Evolutionary conservation across 1,140 invertebrate genomes (phyloP), one percentile per base, ranked within the genome.

Genomic region (Paraescarpia echinospica): DNA sequence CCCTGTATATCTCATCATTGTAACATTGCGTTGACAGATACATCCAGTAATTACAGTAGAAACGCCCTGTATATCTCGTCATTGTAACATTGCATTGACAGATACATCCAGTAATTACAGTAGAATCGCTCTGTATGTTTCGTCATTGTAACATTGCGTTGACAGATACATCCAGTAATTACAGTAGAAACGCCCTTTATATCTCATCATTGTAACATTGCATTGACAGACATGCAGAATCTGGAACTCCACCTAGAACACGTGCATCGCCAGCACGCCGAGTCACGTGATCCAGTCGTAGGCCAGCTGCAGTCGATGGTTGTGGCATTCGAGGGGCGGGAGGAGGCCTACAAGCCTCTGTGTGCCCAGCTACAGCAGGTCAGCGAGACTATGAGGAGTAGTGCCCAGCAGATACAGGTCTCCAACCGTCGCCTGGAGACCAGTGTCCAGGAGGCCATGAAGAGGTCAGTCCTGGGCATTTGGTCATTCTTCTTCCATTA

Each of bases 231-330:
- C 94, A 95, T 96, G 93, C 95, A 96, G 48, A 95, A 96, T 90
- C 95, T 97, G 34, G 96, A 97, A 93, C 94, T 93, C 90, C 96
- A 97, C 93, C 94, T 96, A 88, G 95, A 95, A 88, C 94, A 94
- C 35, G 93, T 95, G 33, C 94, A 94, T 33, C 94, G 95, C 59
- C 94, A 94, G 91, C 95, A 95, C 31, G 93, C 94, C 35, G 94
- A 95, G 35, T 91, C 93, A 22, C 93, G 94, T n/a, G 95, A 95
- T 90, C 95, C 95, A 5, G 88, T 95, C 2, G 92, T 95, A 6
- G 93, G 93, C 4, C 95, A 96, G 93, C 90, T 96, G 48, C 94
- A 94, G 33, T 93, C 94, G 89, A 91, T 95, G 59, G 94, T 94
- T 8, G 94, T 95, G 14, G 93, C 93, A 5, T 95, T 96, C 93